Percentiles rank a stretch among this genome's conserved stretches.
Evolutionary conservation across 2,797 vertebrate genomes (phyloP).

Genomic region (Acestrorhynchus altus): DNA sequence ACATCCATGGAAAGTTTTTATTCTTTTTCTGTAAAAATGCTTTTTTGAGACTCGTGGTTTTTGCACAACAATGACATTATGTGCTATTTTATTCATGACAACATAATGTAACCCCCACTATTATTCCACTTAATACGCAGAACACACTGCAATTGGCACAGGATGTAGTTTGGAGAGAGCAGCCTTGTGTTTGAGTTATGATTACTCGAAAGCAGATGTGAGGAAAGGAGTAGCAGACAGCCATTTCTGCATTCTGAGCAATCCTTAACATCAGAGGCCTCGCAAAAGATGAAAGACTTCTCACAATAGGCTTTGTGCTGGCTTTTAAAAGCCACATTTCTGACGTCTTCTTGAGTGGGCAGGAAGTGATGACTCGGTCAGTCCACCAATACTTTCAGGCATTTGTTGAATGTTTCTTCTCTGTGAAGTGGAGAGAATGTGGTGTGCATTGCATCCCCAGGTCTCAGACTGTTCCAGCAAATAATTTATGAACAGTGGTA

Average conservation of each 20-base stretch:
- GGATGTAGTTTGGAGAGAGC: not conserved
- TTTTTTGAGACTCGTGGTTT: no score
- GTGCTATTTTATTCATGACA: not conserved
- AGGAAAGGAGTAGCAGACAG: not conserved
- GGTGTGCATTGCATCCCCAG: not conserved
- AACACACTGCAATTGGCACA: not conserved
- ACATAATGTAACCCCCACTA: not conserved
- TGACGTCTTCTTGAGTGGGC: not conserved
- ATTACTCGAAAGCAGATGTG: constrained; percentile 4
- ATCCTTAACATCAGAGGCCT: not conserved
- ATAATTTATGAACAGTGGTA: not conserved
- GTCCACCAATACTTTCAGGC: not conserved
- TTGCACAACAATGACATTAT: not conserved
- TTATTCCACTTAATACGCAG: not conserved
- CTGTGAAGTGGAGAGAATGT: not conserved
- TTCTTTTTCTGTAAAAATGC: no score
- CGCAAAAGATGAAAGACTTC: constrained; percentile 1
- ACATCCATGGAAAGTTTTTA: no score
- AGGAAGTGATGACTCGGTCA: not conserved
- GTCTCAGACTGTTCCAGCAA: not conserved
- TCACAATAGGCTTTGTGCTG: constrained; percentile 4
- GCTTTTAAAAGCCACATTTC: constrained; percentile 7
- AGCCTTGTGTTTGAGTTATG: not conserved
- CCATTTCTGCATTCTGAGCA: not conserved
- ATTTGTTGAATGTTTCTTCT: not conserved